phyloP scores from a whole-genome alignment of 2,797 vertebrate species.

The Garrulus glandarius region DNA sequence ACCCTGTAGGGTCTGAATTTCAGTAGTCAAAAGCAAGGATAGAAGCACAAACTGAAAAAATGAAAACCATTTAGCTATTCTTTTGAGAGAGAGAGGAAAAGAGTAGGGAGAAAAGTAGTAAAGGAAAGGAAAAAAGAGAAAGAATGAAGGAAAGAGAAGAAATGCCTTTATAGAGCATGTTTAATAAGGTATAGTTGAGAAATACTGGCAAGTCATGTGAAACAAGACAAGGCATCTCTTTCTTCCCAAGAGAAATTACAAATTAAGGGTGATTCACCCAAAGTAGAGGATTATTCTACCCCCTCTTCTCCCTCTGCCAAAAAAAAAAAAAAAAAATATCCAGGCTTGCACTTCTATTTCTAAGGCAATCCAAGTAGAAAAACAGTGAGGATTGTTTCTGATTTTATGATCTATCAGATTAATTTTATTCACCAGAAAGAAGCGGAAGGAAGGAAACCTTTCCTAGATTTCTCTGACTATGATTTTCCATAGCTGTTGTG shows the following conservation, averaged over 20 bases:
- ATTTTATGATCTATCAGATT: neutral
- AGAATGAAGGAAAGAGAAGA: neutral
- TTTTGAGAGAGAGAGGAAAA: neutral
- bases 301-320: fast-evolving
- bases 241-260: neutral
- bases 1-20: neutral
- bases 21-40: neutral
- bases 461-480: neutral
- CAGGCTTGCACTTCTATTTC: neutral
- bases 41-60: neutral
- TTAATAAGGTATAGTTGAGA: neutral
- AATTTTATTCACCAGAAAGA: neutral
- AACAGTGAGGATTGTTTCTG: neutral
- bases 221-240: neutral
- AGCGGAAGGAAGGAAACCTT: constrained; percentile 45
- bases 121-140: neutral
- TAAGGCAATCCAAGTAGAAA: neutral
- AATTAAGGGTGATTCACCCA: neutral
- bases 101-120: neutral
- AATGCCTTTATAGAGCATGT: neutral
- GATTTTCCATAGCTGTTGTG: constrained; percentile 26
- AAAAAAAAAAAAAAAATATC: neutral
- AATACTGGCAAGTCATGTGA: neutral
- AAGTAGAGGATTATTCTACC: neutral
- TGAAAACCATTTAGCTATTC: neutral